phyloP scores from a whole-genome alignment of 1,140 invertebrate genomes.

The Holotrichia oblita region DNA sequence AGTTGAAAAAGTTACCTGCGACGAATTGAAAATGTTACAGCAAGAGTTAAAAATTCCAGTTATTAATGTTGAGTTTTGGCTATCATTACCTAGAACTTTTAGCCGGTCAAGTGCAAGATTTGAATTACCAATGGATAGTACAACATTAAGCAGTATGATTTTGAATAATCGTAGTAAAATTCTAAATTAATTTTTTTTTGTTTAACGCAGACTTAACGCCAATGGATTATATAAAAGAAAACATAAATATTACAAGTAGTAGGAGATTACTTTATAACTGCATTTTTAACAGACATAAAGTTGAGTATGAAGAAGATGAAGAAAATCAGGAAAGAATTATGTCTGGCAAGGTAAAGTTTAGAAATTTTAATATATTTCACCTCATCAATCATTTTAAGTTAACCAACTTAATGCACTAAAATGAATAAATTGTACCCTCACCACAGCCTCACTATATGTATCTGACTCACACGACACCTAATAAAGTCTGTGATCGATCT shows the following conservation, averaged over 20 bases:
- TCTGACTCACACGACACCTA: no score
- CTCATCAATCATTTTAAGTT: not conserved
- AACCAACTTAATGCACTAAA: no score
- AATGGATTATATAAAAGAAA: slow-evolving; percentile 69
- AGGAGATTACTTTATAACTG: slow-evolving; percentile 70
- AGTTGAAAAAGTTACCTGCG: slow-evolving; percentile 83
- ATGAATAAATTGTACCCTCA: no score
- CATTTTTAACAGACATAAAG: slow-evolving; percentile 64
- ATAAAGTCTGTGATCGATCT: no score
- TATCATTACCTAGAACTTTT: slow-evolving; percentile 71
- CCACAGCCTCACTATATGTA: no score
- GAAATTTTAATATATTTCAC: not conserved
- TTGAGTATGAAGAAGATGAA: slow-evolving; percentile 56
- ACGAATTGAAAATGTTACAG: slow-evolving; percentile 91
- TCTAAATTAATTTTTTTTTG: slow-evolving; percentile 16
- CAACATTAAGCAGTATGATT: slow-evolving; percentile 64
- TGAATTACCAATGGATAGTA: slow-evolving; percentile 70
- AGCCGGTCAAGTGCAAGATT: slow-evolving; percentile 71
- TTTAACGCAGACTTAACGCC: slow-evolving; percentile 65
- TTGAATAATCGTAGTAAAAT: not conserved
- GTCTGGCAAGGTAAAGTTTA: slow-evolving; percentile 50
- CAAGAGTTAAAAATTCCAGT: slow-evolving; percentile 68
- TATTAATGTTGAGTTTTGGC: slow-evolving; percentile 64
- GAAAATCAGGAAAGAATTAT: slow-evolving; percentile 56
- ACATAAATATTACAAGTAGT: slow-evolving; percentile 69